Conservation (phyloP, 2,888 invertebrate species). For the Dioctria rufipes region DNA sequence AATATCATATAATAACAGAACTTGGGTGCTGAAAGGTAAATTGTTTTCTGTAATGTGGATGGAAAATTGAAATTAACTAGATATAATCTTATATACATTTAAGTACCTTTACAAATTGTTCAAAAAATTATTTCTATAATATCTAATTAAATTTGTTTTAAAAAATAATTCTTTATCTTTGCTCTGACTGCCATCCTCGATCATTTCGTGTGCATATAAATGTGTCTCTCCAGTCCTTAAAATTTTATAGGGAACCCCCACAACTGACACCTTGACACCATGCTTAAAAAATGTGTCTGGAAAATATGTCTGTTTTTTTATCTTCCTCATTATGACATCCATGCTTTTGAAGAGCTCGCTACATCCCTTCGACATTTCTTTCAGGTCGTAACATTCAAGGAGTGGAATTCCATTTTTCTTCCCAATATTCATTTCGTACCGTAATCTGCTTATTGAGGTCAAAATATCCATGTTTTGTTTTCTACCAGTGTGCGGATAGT, state of each 20-base stretch:
- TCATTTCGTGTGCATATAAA: slow-evolving; percentile 54
- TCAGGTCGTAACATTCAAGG: not conserved
- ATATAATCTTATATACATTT: not conserved
- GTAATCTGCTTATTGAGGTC: not conserved
- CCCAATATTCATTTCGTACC: not conserved
- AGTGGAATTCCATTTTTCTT: not conserved
- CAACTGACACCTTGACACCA: slow-evolving; percentile 49
- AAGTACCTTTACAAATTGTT: not conserved
- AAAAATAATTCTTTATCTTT: slow-evolving; percentile 55
- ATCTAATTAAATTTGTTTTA: slow-evolving; percentile 49
- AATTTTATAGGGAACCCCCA: slow-evolving; percentile 47
- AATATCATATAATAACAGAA: too few species aligned
- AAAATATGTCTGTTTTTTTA: slow-evolving; percentile 33
- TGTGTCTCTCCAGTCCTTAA: not conserved
- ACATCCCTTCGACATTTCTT: not conserved
- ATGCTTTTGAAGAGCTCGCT: slow-evolving; percentile 24
- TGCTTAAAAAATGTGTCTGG: slow-evolving; percentile 26
- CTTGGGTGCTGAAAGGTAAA: too few species aligned
- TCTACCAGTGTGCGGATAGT: slow-evolving; percentile 13
- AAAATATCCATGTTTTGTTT: slow-evolving; percentile 9
- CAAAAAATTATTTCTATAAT: slow-evolving; percentile 40
- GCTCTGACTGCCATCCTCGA: slow-evolving; percentile 22
- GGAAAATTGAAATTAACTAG: too few species aligned
- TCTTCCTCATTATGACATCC: slow-evolving; percentile 38
- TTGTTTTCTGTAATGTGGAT: too few species aligned